Percentiles rank a stretch among this genome's conserved stretches.
These are phyloP conservation scores for Pristionchus maxplancki DNA, from an alignment of 2,888 invertebrate species.

Conservation along the genomic window DNA sequence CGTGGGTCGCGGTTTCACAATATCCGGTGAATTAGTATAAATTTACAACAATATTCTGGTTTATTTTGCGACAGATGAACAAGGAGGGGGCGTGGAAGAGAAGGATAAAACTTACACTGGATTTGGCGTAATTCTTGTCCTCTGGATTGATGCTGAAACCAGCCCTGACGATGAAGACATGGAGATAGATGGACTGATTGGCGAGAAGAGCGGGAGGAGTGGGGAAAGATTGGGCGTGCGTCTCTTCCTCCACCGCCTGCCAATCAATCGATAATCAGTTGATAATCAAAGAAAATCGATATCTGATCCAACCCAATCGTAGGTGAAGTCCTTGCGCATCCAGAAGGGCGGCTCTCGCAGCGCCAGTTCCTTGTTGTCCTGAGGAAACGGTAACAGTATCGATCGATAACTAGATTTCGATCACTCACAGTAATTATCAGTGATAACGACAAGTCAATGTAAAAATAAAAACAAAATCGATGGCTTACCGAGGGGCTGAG, in stretches of 20 bases:
- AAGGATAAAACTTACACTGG: constrained; percentile 67
- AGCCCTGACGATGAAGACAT: constrained; percentile 88
- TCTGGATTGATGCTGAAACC: constrained; percentile 89
- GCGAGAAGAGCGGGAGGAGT: constrained; percentile 80
- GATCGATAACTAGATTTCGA: constrained; percentile 54
- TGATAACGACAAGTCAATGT: too few relatives aligned
- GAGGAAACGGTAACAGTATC: constrained; percentile 54
- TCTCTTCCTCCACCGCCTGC: constrained; percentile 44
- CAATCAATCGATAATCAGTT: constrained; percentile 59
- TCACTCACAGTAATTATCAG: neutral
- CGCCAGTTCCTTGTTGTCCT: constrained; percentile 65
- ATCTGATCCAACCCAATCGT: constrained; percentile 78
- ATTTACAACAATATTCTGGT: too few relatives aligned
- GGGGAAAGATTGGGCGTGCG: constrained; percentile 71
- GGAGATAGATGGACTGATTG: constrained; percentile 94
- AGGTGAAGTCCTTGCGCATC: constrained; percentile 78
- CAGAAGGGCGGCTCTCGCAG: constrained; percentile 78
- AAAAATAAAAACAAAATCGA: neutral
- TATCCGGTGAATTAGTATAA: too few relatives aligned
- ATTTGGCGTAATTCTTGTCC: constrained; percentile 63
- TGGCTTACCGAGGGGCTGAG: constrained; percentile 76
- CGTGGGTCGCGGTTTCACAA: neutral
- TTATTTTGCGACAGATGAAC: too few relatives aligned
- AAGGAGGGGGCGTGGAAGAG: too few relatives aligned
- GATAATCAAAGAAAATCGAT: constrained; percentile 77